Conservation (phyloP, 1,140 invertebrate species). For the Holotrichia oblita region DNA sequence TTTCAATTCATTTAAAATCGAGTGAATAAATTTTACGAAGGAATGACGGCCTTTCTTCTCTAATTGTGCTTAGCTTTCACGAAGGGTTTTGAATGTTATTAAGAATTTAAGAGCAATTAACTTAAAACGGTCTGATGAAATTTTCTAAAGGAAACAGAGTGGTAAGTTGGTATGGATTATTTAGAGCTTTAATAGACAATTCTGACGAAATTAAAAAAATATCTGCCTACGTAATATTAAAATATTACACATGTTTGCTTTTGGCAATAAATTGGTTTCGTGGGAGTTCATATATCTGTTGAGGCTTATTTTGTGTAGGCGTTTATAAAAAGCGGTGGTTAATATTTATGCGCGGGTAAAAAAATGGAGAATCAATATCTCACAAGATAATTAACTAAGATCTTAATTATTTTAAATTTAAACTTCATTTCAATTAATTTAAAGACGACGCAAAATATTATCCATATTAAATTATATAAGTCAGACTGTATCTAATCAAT, state of each 20-base stretch:
- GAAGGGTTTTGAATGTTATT: neutral
- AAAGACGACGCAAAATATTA: neutral
- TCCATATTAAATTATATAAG: neutral
- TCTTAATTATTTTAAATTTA: neutral
- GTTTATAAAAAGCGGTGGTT: no score
- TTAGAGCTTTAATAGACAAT: neutral
- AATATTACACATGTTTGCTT: no score
- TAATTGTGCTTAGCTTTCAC: neutral
- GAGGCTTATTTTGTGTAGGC: no score
- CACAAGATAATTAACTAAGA: no score
- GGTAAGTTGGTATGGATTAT: neutral
- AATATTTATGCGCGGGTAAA: no score
- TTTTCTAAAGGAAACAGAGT: neutral
- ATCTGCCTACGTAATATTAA: no score
- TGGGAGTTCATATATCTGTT: no score
- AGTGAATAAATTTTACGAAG: neutral
- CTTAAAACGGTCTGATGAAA: neutral
- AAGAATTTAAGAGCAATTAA: neutral
- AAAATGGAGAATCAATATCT: no score
- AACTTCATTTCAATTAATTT: neutral
- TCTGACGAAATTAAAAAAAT: neutral
- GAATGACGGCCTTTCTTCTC: neutral
- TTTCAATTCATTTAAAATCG: slow-evolving; percentile 8
- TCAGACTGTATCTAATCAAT: neutral
- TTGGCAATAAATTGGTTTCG: no score